Evolutionary conservation across 2,113 vertebrate genomes (phyloP).

Genomic region (Mus pahari): DNA sequence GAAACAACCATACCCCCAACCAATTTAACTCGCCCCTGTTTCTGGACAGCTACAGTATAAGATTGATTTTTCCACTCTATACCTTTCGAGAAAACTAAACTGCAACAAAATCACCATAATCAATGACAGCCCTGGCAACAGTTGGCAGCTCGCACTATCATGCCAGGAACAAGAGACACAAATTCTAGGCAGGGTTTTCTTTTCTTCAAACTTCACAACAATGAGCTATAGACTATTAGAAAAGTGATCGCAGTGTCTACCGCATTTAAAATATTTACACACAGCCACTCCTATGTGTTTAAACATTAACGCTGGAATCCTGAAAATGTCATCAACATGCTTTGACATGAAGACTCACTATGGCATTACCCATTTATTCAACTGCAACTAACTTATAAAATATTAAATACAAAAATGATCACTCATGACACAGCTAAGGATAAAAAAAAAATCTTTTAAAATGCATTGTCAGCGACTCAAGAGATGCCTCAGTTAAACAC

Average conservation of each 20-base stretch:
- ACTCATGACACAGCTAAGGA: background rate
- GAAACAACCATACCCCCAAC: background rate
- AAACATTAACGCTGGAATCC: slow-evolving; percentile 22
- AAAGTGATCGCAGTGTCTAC: background rate
- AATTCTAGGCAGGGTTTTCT: background rate
- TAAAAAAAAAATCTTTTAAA: background rate
- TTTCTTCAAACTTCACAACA: background rate
- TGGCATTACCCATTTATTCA: background rate
- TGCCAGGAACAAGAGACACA: too few relatives aligned
- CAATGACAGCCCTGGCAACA: background rate
- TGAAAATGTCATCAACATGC: background rate
- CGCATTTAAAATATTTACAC: slow-evolving; percentile 1
- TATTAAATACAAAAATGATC: background rate
- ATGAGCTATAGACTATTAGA: background rate
- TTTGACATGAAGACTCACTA: background rate
- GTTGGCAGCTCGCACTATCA: fast-evolving
- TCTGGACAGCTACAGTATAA: background rate
- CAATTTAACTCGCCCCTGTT: background rate
- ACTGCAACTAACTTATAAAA: background rate
- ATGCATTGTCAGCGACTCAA: background rate
- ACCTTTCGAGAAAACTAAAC: background rate
- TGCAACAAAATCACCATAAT: background rate
- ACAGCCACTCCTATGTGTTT: background rate
- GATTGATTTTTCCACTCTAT: background rate
- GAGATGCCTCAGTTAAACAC: background rate